Percentiles rank a stretch among this genome's conserved stretches.
Conservation (phyloP, 2,888 invertebrate species). For the Erannis defoliaria region DNA sequence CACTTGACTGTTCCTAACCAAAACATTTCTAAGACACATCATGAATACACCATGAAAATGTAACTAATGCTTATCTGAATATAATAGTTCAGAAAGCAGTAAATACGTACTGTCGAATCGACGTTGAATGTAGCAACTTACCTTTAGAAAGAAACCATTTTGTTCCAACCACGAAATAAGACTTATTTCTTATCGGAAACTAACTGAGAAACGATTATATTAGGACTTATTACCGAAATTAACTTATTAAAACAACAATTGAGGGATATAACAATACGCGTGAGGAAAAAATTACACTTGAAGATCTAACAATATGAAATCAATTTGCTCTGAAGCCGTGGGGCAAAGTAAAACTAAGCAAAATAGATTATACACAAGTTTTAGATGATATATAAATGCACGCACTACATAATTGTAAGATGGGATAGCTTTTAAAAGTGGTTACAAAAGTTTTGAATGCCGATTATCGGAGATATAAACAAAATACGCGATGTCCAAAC, state of each 20-base stretch:
- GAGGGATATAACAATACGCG: conserved; percentile 48
- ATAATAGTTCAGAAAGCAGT: conserved; percentile 39
- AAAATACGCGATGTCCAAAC: conserved; percentile 75
- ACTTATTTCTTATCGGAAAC: conserved; percentile 53
- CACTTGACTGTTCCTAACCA: conserved; percentile 12
- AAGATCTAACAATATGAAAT: conserved; percentile 44
- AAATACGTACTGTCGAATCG: conserved; percentile 37
- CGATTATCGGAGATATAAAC: conserved; percentile 84
- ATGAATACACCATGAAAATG: conserved; percentile 39
- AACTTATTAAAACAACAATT: conserved; percentile 55
- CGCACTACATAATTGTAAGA: conserved; percentile 76
- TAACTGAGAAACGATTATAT: conserved; percentile 62
- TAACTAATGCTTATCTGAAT: conserved; percentile 45
- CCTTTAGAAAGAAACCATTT: conserved; percentile 50
- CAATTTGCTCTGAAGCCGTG: conserved; percentile 46
- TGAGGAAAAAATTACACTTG: conserved; percentile 42
- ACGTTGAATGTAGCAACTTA: conserved; percentile 41
- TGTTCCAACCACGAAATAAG: conserved; percentile 45
- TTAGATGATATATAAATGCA: conserved; percentile 65
- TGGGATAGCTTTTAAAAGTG: conserved; percentile 75
- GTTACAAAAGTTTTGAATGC: conserved; percentile 82
- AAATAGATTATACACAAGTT: conserved; percentile 70
- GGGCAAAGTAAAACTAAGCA: conserved; percentile 62
- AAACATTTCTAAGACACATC: conserved; percentile 16
- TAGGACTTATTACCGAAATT: conserved; percentile 51